Conservation (phyloP, 2,113 vertebrate genomes). For the Pandion haliaetus region DNA sequence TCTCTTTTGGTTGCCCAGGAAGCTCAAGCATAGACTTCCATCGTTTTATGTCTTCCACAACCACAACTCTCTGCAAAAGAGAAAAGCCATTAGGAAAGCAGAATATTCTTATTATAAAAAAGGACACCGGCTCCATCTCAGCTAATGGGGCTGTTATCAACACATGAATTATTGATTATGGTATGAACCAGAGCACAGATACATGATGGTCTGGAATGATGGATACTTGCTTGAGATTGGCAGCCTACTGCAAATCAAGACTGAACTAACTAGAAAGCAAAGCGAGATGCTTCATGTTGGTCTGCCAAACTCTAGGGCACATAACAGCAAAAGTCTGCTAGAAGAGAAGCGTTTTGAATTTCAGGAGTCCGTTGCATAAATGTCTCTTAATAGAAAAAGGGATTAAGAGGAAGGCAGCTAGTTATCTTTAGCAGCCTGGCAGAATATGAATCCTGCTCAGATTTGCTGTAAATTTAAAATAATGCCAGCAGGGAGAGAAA, state of each 20-base stretch:
- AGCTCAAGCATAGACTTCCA: conserved; percentile 89
- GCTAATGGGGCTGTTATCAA: conserved; percentile 62
- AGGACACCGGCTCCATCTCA: conserved; percentile 49
- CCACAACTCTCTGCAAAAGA: conserved; percentile 90
- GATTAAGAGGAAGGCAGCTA: background rate
- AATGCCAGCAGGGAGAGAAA: background rate
- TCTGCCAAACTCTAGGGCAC: background rate
- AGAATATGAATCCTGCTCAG: background rate
- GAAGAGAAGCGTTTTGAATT: background rate
- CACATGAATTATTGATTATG: conserved; percentile 69
- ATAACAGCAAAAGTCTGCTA: background rate
- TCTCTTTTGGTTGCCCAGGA: conserved; percentile 84
- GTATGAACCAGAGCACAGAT: conserved; percentile 24
- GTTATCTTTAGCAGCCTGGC: background rate
- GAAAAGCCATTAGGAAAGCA: conserved; percentile 61
- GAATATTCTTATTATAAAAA: conserved; percentile 30
- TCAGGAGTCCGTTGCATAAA: background rate
- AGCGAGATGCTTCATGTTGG: conserved; percentile 35
- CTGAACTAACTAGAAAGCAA: conserved; percentile 28
- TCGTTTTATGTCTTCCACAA: conserved; percentile 92
- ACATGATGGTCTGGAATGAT: conserved; percentile 19
- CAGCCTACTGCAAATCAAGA: conserved; percentile 34
- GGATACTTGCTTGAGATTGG: conserved; percentile 50
- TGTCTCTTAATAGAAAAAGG: background rate
- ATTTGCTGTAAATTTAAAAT: background rate